These are phyloP conservation scores for Pseudotriccus pelzelni DNA, from an alignment of 2,797 vertebrate species.

Conservation along the genomic window DNA sequence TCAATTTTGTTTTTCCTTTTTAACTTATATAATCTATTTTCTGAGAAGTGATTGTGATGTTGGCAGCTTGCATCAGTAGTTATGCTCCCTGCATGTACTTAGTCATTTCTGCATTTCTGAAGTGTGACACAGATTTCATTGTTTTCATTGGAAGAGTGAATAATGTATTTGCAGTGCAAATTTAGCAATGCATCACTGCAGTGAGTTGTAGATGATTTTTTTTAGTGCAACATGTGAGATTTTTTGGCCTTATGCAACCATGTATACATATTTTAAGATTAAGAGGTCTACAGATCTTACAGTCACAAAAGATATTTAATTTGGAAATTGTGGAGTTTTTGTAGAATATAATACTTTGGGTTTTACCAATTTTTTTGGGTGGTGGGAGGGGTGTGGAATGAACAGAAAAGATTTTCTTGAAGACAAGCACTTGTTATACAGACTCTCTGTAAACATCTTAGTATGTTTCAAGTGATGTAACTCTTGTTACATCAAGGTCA, in stretches of 20 bases:
- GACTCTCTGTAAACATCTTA: neutral
- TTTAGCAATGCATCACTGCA: neutral
- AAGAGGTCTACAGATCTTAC: neutral
- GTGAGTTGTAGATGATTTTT: neutral
- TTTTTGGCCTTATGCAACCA: neutral
- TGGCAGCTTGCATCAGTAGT: neutral
- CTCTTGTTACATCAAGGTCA: neutral
- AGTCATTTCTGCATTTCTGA: constrained; percentile 13
- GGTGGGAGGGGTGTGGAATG: rapidly evolving
- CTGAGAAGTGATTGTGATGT: neutral
- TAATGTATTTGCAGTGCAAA: neutral
- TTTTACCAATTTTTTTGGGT: rapidly evolving
- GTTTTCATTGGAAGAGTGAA: neutral
- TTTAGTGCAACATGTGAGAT: neutral
- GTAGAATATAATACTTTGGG: neutral
- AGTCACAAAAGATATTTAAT: neutral
- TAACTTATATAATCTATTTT: neutral
- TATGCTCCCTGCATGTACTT: neutral
- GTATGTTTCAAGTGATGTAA: neutral
- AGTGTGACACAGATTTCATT: neutral
- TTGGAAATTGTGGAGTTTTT: neutral
- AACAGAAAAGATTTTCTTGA: neutral
- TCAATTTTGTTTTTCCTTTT: neutral
- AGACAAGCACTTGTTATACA: neutral
- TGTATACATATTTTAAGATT: neutral